phyloP scores from a whole-genome alignment of 2,888 invertebrate species.

The Cynaeus angustus region DNA sequence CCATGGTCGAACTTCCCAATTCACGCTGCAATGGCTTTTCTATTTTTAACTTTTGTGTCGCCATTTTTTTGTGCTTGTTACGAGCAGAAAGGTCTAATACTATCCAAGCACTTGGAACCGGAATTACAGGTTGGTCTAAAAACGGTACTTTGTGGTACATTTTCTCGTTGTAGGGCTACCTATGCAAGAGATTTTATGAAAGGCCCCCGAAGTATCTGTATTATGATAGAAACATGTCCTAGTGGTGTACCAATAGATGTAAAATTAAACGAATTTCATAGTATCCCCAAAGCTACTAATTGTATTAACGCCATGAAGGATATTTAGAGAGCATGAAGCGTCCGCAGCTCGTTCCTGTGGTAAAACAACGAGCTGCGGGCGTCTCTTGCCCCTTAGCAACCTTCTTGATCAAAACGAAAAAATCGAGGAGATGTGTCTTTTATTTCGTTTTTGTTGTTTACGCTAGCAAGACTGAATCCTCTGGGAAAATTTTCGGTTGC shows the following conservation, averaged over 20 bases:
- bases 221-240: slow-evolving; percentile 3
- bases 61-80: slow-evolving; percentile 2
- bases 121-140: slow-evolving; percentile 14
- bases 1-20: slow-evolving; percentile 23
- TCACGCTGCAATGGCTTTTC: slow-evolving; percentile 13
- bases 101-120: slow-evolving; percentile 22
- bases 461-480: slow-evolving; percentile 58
- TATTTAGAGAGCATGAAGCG: too few relatives aligned
- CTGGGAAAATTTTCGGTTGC: slow-evolving; percentile 67
- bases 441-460: slow-evolving; percentile 27
- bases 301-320: too few relatives aligned
- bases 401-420: too few relatives aligned
- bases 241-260: neutral
- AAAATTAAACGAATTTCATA: too few relatives aligned
- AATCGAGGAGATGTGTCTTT: neutral
- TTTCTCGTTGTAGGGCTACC: slow-evolving; percentile 8
- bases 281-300: neutral
- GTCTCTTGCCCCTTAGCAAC: too few relatives aligned
- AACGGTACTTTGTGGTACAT: neutral
- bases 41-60: slow-evolving; percentile 7
- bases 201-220: slow-evolving; percentile 22
- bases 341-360: too few relatives aligned
- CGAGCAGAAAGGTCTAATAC: neutral
- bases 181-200: slow-evolving; percentile 28
- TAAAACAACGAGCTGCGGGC: too few relatives aligned